Evolutionary conservation across 2,113 vertebrate genomes (phyloP).

Genomic region (Atrichornis clamosus): DNA sequence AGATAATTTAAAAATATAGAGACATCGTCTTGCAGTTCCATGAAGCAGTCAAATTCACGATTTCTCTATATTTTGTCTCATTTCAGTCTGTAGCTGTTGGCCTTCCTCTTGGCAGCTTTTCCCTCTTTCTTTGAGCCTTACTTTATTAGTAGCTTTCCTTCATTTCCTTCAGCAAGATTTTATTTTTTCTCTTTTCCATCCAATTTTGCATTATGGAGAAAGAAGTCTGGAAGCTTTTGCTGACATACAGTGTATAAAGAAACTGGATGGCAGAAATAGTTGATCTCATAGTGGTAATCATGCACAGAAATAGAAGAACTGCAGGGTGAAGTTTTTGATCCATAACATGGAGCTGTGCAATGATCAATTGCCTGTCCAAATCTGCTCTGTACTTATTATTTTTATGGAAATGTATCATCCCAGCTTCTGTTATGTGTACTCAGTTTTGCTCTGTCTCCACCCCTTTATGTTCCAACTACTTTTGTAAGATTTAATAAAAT

Average conservation of each 20-base stretch:
- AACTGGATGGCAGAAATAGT: background rate
- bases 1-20: background rate
- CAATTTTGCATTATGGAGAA: background rate
- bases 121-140: background rate
- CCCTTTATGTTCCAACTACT: background rate
- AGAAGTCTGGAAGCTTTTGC: constrained; percentile 10
- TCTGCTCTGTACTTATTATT: constrained; percentile 43
- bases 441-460: background rate
- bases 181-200: background rate
- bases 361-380: constrained; percentile 68
- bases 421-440: constrained; percentile 24
- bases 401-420: constrained; percentile 67
- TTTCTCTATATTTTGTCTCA: background rate
- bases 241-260: background rate
- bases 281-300: background rate
- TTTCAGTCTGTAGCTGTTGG: background rate
- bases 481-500: constrained; percentile 43
- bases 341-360: constrained; percentile 9
- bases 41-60: background rate
- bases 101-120: background rate
- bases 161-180: background rate
- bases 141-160: background rate
- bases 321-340: constrained; percentile 43
- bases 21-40: background rate
- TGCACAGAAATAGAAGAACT: constrained; percentile 33